These are phyloP conservation scores for Drosophila elegans DNA, from an alignment of 1,140 invertebrate genomes.

Conservation along the genomic window DNA sequence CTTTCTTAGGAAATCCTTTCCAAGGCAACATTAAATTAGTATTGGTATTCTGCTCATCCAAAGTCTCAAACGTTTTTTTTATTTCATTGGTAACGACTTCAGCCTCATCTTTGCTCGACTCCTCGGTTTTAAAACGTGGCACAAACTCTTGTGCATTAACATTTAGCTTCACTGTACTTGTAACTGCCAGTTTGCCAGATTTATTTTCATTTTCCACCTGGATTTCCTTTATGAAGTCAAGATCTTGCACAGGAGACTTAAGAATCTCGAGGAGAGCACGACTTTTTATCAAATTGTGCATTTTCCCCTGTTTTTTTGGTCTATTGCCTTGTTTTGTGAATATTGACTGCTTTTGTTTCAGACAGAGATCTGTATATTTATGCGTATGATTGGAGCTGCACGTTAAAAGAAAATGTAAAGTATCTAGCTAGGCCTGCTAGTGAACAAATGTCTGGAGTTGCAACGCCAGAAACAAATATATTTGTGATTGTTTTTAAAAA, in stretches of 20 bases:
- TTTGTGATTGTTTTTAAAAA: neutral
- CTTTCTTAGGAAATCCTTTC: conserved; percentile 63
- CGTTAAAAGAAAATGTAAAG: neutral
- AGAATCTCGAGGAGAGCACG: no score
- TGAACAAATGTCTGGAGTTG: no score
- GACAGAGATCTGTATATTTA: conserved; percentile 5
- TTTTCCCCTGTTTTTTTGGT: conserved; percentile 1
- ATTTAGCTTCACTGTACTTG: conserved; percentile 22
- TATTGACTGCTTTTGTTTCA: conserved; percentile 15
- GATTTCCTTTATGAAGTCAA: conserved; percentile 10
- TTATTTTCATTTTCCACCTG: neutral
- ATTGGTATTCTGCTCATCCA: conserved; percentile 8
- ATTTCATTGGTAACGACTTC: neutral
- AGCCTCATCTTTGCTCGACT: neutral
- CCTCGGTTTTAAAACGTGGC: conserved; percentile 15
- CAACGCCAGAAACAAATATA: neutral
- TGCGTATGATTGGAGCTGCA: conserved; percentile 2
- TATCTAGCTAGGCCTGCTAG: neutral
- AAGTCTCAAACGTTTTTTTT: neutral
- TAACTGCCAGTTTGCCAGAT: neutral
- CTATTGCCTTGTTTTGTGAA: conserved; percentile 7
- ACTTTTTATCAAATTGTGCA: conserved; percentile 40
- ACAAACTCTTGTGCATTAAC: conserved; percentile 41
- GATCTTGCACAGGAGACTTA: neutral
- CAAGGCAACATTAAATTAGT: conserved; percentile 46